Conservation (phyloP, 2,888 invertebrate genomes). For the Nymphalis c-album region DNA sequence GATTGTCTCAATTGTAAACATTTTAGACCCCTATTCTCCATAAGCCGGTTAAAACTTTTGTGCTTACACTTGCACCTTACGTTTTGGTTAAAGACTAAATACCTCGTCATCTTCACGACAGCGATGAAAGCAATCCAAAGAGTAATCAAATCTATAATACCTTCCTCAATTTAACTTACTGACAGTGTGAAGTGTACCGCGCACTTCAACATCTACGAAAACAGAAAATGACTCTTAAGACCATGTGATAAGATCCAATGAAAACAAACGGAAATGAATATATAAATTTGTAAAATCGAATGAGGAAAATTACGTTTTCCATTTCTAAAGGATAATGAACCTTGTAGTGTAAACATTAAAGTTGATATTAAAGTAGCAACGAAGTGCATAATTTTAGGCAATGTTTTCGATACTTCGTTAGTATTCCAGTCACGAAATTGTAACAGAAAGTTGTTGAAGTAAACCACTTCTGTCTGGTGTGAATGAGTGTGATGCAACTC, state of each 20-base stretch:
- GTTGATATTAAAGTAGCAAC: constrained; percentile 12
- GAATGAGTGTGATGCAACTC: constrained; percentile 19
- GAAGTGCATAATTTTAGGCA: constrained; percentile 33
- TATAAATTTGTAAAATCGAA: constrained; percentile 29
- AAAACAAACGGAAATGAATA: constrained; percentile 7
- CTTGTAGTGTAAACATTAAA: constrained; percentile 19
- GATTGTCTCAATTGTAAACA: no score
- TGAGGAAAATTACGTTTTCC: constrained; percentile 32
- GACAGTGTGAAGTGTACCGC: constrained; percentile 27
- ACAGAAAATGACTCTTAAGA: constrained; percentile 13
- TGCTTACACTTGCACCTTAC: constrained; percentile 4
- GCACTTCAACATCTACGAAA: background rate
- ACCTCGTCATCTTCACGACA: constrained; percentile 31
- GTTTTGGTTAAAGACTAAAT: constrained; percentile 18
- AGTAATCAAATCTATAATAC: constrained; percentile 39
- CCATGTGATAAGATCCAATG: constrained; percentile 5
- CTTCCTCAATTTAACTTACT: constrained; percentile 37
- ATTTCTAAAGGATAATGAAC: constrained; percentile 24
- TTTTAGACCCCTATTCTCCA: constrained; percentile 2
- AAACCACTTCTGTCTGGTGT: constrained; percentile 36
- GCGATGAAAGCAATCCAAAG: constrained; percentile 36
- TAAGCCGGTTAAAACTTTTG: constrained; percentile 12
- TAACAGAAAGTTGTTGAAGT: constrained; percentile 40
- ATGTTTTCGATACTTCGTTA: constrained; percentile 42
- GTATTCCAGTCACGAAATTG: constrained; percentile 42